A percentile compares a stretch with the other conserved stretches of the same genome.
Evolutionary conservation across 1,140 invertebrate genomes (phyloP).

Genomic region (Leptinotarsa lineolata): DNA sequence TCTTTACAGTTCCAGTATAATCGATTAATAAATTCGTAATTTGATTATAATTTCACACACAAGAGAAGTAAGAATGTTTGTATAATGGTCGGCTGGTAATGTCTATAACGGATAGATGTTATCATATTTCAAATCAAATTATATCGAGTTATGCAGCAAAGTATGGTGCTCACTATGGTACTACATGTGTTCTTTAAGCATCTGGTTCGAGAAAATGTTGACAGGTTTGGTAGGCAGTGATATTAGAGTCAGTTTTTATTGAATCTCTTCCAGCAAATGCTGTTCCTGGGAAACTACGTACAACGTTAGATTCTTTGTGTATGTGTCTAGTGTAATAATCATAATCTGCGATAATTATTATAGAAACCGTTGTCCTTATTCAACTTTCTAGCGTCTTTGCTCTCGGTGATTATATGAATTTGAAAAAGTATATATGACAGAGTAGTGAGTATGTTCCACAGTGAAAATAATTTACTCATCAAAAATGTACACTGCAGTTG

Average conservation of each 20-base stretch:
- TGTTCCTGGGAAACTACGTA: background rate
- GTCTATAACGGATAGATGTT: constrained; percentile 5
- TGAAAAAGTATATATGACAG: too few relatives aligned
- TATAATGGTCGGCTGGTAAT: constrained; percentile 2
- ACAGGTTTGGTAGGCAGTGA: constrained; percentile 7
- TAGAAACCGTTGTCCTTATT: background rate
- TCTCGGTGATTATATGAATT: too few relatives aligned
- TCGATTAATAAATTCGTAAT: constrained; percentile 3
- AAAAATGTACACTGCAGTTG: too few relatives aligned
- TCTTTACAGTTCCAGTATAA: background rate
- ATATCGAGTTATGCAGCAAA: background rate
- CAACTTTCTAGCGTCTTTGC: background rate
- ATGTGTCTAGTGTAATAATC: constrained; percentile 3
- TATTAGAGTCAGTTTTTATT: constrained; percentile 1
- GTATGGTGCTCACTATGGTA: constrained; percentile 5
- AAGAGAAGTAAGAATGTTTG: constrained; percentile 5
- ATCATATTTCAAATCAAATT: constrained; percentile 9
- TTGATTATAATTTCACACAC: constrained; percentile 6
- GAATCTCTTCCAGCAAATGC: constrained; percentile 2
- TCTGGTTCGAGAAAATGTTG: constrained; percentile 1
- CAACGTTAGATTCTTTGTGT: background rate
- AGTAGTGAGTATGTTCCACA: too few relatives aligned
- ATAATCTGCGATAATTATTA: background rate
- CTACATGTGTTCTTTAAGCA: constrained; percentile 8
- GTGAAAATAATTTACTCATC: too few relatives aligned